Base-by-base conservation (phyloP, 2,888 invertebrate species). In the Drosophila mercatorum region DNA sequence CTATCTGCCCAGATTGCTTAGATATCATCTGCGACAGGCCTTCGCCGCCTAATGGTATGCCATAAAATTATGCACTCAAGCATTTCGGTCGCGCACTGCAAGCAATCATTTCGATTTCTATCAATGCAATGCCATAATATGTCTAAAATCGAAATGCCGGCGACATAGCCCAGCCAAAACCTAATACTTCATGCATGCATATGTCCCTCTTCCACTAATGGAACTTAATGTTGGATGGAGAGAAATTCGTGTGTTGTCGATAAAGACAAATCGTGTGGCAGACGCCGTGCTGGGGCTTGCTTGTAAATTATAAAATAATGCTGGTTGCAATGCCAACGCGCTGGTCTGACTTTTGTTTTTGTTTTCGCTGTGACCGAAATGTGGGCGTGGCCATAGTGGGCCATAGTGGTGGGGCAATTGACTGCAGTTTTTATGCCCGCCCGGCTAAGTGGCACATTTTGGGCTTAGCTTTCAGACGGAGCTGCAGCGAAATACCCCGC, bases 281-380 rank as follows among this genome's bases (percentile, higher is more conserved):
- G 75, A 71, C 80, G 72, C 44, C 84, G 69, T 57, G 68, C 62
- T 69, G 63, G 67, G 57, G 83, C 87, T 77, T 75, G 83, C 90
- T 90, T 86, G 78, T 80, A 83, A 86, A 84, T 88, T 84, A 84
- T 90, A 88, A 88, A 84, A 90, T 90, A 88, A 86, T 86, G 90
- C 72, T 80, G 74, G 87, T 79, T 88, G 89, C 84, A 89, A 78
- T 87, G 72, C 89, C 87, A 77, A 76, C 81, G 81, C 67, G 22
- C 22, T 22, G 59, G 69, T 66, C 72, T 67, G 70, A 44, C 40
- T 56, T 87, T 63, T 64, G 59, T 81, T 71, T 66, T 66, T 46
- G 31, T 52, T 36, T 26, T 26, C 10, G 31, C 49, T 52, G 55
- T 36, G 36, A 40, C 38, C 55, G 17, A 14, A 44, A 41, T 6